A percentile compares a stretch with the other conserved stretches of the same genome.
Evolutionary conservation across 2,888 invertebrate species (phyloP).

Genomic region (Neoaliturus tenellus): DNA sequence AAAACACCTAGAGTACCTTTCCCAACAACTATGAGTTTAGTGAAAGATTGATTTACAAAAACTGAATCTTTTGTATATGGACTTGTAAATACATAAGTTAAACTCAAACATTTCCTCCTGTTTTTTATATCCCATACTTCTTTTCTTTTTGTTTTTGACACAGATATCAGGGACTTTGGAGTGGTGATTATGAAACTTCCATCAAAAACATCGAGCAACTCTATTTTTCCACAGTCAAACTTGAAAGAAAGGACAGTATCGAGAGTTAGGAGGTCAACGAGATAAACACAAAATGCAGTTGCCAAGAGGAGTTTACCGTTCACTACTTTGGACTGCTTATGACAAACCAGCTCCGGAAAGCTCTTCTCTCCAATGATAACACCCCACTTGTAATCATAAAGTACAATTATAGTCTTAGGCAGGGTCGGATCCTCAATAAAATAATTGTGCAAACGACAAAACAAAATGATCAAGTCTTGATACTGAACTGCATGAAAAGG

Average conservation of each 20-base stretch:
- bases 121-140: slow-evolving; percentile 44
- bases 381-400: slow-evolving; percentile 46
- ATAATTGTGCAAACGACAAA: slow-evolving; percentile 34
- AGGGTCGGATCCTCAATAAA: slow-evolving; percentile 19
- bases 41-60: slow-evolving; percentile 44
- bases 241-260: slow-evolving; percentile 37
- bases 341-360: slow-evolving; percentile 30
- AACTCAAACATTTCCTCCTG: background rate
- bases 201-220: slow-evolving; percentile 35
- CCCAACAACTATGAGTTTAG: slow-evolving; percentile 32
- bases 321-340: slow-evolving; percentile 10
- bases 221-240: slow-evolving; percentile 38
- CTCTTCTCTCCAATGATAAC: slow-evolving; percentile 25
- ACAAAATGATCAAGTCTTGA: slow-evolving; percentile 23
- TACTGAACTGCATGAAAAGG: slow-evolving; percentile 35
- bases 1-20: slow-evolving; percentile 38
- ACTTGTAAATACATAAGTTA: slow-evolving; percentile 34
- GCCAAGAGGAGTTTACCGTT: slow-evolving; percentile 11
- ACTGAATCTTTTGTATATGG: slow-evolving; percentile 37
- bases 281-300: slow-evolving; percentile 37
- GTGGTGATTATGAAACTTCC: slow-evolving; percentile 31
- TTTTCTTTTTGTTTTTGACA: slow-evolving; percentile 39
- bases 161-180: slow-evolving; percentile 34
- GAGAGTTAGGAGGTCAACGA: slow-evolving; percentile 20
- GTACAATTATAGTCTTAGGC: slow-evolving; percentile 25